A percentile compares a stretch with the other conserved stretches of the same genome.
phyloP scores from a whole-genome alignment of 2,797 vertebrate species.

The Hoplostethus atlanticus region DNA sequence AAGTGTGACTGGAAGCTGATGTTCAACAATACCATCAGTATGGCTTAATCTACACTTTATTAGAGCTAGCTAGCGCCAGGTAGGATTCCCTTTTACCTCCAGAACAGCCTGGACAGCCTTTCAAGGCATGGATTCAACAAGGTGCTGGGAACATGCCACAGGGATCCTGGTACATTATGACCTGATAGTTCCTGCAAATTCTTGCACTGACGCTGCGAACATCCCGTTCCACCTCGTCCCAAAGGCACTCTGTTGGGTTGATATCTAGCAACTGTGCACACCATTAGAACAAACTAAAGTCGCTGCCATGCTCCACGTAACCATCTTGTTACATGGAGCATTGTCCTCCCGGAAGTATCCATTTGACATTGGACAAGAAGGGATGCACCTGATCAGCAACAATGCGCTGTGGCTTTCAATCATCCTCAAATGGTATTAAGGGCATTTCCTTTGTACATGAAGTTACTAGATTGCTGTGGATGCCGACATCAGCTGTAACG shows the following conservation, averaged over 20 bases:
- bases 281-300: background rate
- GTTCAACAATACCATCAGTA: slow-evolving; percentile 16
- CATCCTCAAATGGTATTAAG: too few relatives aligned
- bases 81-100: background rate
- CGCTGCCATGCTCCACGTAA: background rate
- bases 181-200: background rate
- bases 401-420: too few relatives aligned
- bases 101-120: background rate
- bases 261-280: background rate
- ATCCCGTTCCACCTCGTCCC: background rate
- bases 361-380: too few relatives aligned
- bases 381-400: too few relatives aligned
- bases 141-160: slow-evolving; percentile 8
- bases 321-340: too few relatives aligned
- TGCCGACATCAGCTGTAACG: too few relatives aligned
- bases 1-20: slow-evolving; percentile 13
- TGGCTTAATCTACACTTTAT: slow-evolving; percentile 28
- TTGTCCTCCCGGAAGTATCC: too few relatives aligned
- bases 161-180: too few relatives aligned
- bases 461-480: too few relatives aligned
- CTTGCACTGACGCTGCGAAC: slow-evolving; percentile 8
- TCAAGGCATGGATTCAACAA: slow-evolving; percentile 6
- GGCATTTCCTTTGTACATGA: too few relatives aligned
- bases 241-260: slow-evolving; percentile 11
- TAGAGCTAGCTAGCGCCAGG: too few relatives aligned